A percentile compares a stretch with the other conserved stretches of the same genome.
phyloP scores from a whole-genome alignment of 2,888 invertebrate genomes.

The Stomorhina lunata region DNA sequence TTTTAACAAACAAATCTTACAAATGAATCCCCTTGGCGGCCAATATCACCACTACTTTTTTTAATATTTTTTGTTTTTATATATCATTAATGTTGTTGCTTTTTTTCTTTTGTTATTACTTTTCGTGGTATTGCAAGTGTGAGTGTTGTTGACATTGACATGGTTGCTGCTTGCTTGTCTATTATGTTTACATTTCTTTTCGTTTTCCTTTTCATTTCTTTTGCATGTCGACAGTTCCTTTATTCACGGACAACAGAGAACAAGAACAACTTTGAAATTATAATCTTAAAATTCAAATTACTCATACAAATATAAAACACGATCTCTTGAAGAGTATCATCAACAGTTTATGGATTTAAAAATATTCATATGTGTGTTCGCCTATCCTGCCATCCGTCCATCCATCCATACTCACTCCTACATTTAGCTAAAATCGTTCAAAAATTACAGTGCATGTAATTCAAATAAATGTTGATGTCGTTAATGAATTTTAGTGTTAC shows the following conservation, averaged over 20 bases:
- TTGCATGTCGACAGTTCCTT: constrained; percentile 61
- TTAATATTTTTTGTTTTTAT: not conserved
- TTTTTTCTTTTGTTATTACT: not conserved
- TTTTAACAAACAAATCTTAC: constrained; percentile 36
- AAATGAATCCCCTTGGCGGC: constrained; percentile 47
- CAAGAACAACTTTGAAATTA: not conserved
- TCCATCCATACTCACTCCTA: not conserved
- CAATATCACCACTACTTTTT: constrained; percentile 18
- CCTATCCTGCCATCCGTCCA: constrained; percentile 54
- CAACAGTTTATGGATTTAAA: not conserved
- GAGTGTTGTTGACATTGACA: constrained; percentile 69
- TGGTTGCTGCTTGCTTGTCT: constrained; percentile 62
- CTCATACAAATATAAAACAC: not conserved
- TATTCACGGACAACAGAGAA: constrained; percentile 34
- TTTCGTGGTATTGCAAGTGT: constrained; percentile 40
- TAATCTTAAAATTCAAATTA: not conserved
- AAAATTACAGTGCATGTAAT: not conserved
- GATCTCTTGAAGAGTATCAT: not conserved
- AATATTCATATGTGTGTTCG: not conserved
- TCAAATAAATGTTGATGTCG: not conserved
- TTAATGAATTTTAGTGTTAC: too few relatives aligned
- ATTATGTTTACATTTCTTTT: constrained; percentile 62
- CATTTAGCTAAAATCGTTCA: not conserved
- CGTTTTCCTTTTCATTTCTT: constrained; percentile 11
- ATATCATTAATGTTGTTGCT: not conserved